These are phyloP conservation scores for Stercorarius parasiticus DNA, from an alignment of 2,113 vertebrate genomes.

Conservation along the genomic window DNA sequence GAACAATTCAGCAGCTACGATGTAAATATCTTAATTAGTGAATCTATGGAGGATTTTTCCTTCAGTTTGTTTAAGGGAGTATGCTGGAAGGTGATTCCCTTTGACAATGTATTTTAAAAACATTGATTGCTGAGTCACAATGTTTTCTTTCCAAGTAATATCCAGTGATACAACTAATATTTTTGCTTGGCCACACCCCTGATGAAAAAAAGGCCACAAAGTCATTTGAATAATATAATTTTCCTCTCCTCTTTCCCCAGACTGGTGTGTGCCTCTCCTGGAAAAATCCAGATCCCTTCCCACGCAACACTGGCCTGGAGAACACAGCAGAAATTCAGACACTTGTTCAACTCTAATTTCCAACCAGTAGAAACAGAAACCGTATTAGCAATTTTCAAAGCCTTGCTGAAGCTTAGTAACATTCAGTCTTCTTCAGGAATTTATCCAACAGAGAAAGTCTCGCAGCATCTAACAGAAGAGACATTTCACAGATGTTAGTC, in stretches of 20 bases:
- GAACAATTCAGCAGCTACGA: neutral
- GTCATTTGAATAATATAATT: neutral
- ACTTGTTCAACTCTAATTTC: neutral
- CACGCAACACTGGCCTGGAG: neutral
- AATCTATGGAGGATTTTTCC: neutral
- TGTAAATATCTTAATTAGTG: neutral
- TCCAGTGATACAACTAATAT: neutral
- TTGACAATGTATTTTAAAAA: neutral
- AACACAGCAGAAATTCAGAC: neutral
- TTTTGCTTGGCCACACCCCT: neutral
- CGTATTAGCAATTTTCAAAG: neutral
- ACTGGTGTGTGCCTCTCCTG: accelerated
- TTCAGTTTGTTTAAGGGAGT: neutral
- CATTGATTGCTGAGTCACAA: neutral
- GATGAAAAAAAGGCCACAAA: neutral
- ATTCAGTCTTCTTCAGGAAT: neutral
- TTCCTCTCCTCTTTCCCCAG: neutral
- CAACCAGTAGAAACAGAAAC: neutral
- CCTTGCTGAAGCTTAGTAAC: neutral
- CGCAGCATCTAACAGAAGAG: neutral
- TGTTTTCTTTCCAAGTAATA: neutral
- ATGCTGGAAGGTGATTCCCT: neutral
- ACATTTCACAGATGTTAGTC: constrained; percentile 62
- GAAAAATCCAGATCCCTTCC: neutral
- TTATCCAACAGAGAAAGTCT: neutral